Conservation (phyloP, 2,888 invertebrate genomes). For the Cataglyphis albicans region DNA sequence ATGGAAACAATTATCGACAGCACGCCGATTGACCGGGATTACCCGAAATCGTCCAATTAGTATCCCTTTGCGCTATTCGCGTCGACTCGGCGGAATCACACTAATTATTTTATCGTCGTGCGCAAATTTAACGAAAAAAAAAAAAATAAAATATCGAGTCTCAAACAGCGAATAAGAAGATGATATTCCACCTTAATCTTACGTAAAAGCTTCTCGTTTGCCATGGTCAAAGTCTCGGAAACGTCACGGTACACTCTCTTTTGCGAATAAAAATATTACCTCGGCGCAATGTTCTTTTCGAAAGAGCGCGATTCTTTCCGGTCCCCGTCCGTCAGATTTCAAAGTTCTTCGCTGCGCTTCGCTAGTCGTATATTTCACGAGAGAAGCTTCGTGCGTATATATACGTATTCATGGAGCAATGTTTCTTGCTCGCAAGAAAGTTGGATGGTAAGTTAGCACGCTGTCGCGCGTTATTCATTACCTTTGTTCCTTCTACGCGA, state of each 20-base stretch:
- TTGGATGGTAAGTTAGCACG: constrained; percentile 62
- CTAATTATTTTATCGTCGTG: not conserved
- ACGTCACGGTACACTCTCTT: constrained; percentile 7
- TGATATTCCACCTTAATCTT: constrained; percentile 24
- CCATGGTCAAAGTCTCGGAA: constrained; percentile 37
- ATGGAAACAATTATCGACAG: constrained; percentile 70
- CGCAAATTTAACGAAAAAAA: not conserved
- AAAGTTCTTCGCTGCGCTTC: constrained; percentile 52
- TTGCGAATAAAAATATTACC: constrained; percentile 51
- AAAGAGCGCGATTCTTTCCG: constrained; percentile 44
- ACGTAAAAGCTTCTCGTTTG: constrained; percentile 15
- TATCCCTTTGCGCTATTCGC: not conserved
- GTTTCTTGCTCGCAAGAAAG: constrained; percentile 64
- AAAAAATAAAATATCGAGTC: not conserved
- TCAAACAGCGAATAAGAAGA: not conserved
- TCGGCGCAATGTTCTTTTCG: constrained; percentile 36
- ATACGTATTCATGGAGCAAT: constrained; percentile 63
- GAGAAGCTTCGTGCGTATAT: constrained; percentile 21
- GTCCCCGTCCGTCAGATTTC: constrained; percentile 56
- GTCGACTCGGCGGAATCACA: constrained; percentile 2
- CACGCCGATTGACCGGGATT: constrained; percentile 46
- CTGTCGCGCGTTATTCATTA: constrained; percentile 66
- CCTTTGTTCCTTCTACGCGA: constrained; percentile 53
- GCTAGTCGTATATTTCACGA: constrained; percentile 54
- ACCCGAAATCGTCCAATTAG: constrained; percentile 43